Base-by-base conservation (phyloP, 2,888 invertebrate species). In the Deilephila porcellus region DNA sequence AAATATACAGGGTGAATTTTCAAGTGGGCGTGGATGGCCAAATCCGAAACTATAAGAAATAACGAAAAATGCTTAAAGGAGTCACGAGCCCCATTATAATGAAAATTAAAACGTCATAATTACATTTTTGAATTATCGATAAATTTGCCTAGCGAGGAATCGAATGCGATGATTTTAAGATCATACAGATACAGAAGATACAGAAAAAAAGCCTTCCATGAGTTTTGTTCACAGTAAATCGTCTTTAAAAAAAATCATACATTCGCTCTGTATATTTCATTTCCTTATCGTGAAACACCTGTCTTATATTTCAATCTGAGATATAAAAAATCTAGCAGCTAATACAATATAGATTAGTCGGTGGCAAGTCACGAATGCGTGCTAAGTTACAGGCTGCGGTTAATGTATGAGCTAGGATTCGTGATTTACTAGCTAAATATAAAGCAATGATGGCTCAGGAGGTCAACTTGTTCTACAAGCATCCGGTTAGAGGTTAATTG, bases 401-500 rank as follows among this genome's bases (percentile, higher is more conserved):
- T 84, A 85, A 80, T 80, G 77, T 80, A 83, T 85, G 80, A 83
- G 78, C 82, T 79, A 34, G 37, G 82, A 86, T 82, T 90, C 86
- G 86, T 88, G 88, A 86, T 85, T 81, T 82, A 83, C 81, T 81
- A 82, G 82, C 86, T 84, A 82, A 87, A 86, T 79, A 82, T 85
- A 86, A 85, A 83, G 80, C 78, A 81, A 71, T 82, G 87, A 88
- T 88, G 86, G 81, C 79, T 81, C 82, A 77, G 82, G 87, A 91
- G 90, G 90, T 88, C 88, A 87, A 84, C 86, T 72, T 83, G 86
- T 87, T 83, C 81, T 78, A 77, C 78, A 81, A 82, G 84, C 82
- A 90, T 91, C 92, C 91, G 90, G 89, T 82, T 88, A 77, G 77
- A 80, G 80, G 76, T 76, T 73, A 76, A 74, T 71, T 73, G 56